Conservation (phyloP, 53 echinoderm and acorn worm genomes). For the Pentamera pediparva region DNA sequence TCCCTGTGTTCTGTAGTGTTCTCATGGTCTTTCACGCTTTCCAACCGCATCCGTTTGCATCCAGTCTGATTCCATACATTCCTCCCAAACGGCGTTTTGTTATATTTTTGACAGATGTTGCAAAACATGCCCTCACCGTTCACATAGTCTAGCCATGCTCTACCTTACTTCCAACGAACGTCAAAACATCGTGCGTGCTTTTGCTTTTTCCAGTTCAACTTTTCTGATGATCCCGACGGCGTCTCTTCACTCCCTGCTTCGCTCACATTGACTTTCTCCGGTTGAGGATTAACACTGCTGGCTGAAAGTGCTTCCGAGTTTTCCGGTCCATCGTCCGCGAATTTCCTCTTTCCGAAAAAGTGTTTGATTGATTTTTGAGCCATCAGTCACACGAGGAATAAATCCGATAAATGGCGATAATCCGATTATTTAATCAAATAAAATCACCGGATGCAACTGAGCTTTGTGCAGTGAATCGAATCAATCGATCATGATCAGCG, state of each 20-base stretch:
- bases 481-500: too few species aligned
- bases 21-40: constrained; percentile 30
- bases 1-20: constrained; percentile 11
- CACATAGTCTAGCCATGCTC: constrained; percentile 16
- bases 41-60: constrained; percentile 8
- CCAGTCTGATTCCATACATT: constrained; percentile 29
- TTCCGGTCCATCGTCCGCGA: too few species aligned
- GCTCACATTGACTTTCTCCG: too few species aligned
- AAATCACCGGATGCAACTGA: too few species aligned
- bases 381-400: too few species aligned
- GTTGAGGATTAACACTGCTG: too few species aligned
- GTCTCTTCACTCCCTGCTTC: neutral
- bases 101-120: constrained; percentile 22
- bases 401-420: too few species aligned
- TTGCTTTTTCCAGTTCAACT: neutral
- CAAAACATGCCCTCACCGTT: constrained; percentile 13
- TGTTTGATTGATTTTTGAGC: too few species aligned
- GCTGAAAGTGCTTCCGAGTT: too few species aligned
- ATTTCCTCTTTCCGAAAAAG: too few species aligned
- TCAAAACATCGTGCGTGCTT: neutral
- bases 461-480: too few species aligned
- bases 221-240: neutral
- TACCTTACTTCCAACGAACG: neutral
- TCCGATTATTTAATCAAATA: too few species aligned
- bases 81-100: constrained; percentile 11